Evolutionary conservation across 2,888 invertebrate species (phyloP).

Genomic region (Pantelozetes paolii): DNA sequence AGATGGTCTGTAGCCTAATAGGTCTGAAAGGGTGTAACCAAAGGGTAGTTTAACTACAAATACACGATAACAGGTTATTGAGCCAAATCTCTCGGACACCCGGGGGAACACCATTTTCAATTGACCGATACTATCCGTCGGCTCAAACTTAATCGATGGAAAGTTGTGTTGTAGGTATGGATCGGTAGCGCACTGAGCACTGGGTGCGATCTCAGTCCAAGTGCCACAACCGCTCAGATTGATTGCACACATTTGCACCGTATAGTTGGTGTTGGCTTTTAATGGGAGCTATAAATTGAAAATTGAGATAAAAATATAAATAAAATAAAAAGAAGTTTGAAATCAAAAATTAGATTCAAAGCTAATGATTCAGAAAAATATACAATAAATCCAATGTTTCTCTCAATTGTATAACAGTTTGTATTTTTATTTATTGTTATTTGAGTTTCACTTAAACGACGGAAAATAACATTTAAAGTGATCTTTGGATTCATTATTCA

Average conservation of each 20-base stretch:
- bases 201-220: slow-evolving; percentile 45
- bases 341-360: not conserved
- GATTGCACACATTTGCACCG: slow-evolving; percentile 56
- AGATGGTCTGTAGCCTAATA: not conserved
- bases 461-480: not conserved
- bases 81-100: slow-evolving; percentile 77
- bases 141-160: slow-evolving; percentile 15
- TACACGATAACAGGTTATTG: slow-evolving; percentile 78
- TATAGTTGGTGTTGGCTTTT: slow-evolving; percentile 73
- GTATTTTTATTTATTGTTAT: not conserved
- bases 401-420: not conserved
- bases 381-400: not conserved
- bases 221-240: slow-evolving; percentile 66
- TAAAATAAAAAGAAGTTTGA: not conserved
- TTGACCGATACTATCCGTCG: slow-evolving; percentile 53
- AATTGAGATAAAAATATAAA: slow-evolving; percentile 7
- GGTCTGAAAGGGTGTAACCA: slow-evolving; percentile 40
- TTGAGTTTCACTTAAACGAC: not conserved
- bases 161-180: slow-evolving; percentile 51
- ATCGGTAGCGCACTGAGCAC: slow-evolving; percentile 64
- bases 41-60: slow-evolving; percentile 67
- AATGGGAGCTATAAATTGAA: slow-evolving; percentile 40
- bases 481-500: not conserved
- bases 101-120: slow-evolving; percentile 63
- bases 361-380: slow-evolving; percentile 24